phyloP scores from a whole-genome alignment of 2,113 vertebrate genomes.

The Xyliphius kryptos region DNA sequence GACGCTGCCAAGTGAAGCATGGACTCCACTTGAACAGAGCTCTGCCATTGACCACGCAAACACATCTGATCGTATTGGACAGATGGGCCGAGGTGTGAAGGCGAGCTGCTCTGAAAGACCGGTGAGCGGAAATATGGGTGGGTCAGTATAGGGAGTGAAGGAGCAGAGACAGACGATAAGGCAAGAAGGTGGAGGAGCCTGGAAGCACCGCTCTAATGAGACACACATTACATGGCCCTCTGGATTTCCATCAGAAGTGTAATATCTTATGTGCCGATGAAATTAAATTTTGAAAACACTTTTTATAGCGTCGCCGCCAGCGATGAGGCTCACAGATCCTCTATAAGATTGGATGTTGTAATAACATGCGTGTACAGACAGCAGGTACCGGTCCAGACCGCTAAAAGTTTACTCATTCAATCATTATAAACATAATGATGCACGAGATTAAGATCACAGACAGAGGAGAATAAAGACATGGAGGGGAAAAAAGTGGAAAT shows the following conservation, averaged over 20 bases:
- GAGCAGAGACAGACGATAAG: not conserved
- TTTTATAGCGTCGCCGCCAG: slow-evolving; percentile 18
- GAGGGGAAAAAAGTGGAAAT: too few species aligned
- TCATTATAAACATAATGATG: too few species aligned
- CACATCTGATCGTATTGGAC: slow-evolving; percentile 19
- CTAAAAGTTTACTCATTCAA: too few species aligned
- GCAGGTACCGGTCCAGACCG: too few species aligned
- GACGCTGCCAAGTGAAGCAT: slow-evolving; percentile 39
- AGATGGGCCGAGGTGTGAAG: slow-evolving; percentile 23
- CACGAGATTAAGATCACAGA: too few species aligned
- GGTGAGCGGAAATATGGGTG: slow-evolving; percentile 22
- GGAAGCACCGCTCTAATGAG: slow-evolving; percentile 37
- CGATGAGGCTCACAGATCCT: slow-evolving; percentile 6
- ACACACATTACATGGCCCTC: slow-evolving; percentile 42
- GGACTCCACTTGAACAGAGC: slow-evolving; percentile 21
- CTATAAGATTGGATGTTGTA: not conserved
- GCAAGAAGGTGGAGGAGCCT: slow-evolving; percentile 11
- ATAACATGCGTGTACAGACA: too few species aligned
- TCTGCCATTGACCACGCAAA: slow-evolving; percentile 40
- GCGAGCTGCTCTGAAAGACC: slow-evolving; percentile 5
- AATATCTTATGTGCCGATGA: slow-evolving; percentile 38
- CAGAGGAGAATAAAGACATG: too few species aligned
- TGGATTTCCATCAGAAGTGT: slow-evolving; percentile 36
- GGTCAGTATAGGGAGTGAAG: slow-evolving; percentile 6
- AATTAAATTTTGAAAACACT: slow-evolving; percentile 37